Evolutionary conservation across 2,888 invertebrate species (phyloP).

Genomic region (Cephus rjabovi): DNA sequence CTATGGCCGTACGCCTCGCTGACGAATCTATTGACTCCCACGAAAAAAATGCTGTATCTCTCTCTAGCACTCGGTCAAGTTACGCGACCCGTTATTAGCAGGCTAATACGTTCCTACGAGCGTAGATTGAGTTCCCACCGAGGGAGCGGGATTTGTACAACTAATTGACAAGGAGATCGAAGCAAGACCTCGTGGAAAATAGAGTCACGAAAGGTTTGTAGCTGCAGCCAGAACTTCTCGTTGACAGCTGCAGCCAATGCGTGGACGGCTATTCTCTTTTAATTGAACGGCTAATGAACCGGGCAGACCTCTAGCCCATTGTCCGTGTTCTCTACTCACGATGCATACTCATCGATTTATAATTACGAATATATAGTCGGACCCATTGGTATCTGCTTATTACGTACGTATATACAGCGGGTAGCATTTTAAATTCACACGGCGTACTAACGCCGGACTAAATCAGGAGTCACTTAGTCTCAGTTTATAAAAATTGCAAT

Average conservation of each 20-base stretch:
- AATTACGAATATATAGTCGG: neutral
- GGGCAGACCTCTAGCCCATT: slow-evolving; percentile 15
- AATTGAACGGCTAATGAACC: slow-evolving; percentile 51
- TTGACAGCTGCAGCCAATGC: slow-evolving; percentile 3
- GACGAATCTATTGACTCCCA: neutral
- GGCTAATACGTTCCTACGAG: slow-evolving; percentile 32
- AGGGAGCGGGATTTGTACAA: slow-evolving; percentile 27
- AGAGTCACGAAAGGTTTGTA: slow-evolving; percentile 5
- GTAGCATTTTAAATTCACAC: neutral
- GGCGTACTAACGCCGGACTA: neutral
- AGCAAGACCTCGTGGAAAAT: slow-evolving; percentile 5
- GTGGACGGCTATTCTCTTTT: slow-evolving; percentile 36
- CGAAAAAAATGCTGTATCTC: neutral
- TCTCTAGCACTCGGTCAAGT: neutral
- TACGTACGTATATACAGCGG: neutral
- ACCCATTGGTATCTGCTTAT: neutral
- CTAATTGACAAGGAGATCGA: slow-evolving; percentile 20
- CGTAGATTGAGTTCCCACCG: slow-evolving; percentile 31
- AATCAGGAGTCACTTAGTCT: too few relatives aligned
- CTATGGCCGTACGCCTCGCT: neutral
- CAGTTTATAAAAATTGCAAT: neutral
- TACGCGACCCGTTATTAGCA: slow-evolving; percentile 30
- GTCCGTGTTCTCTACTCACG: slow-evolving; percentile 10
- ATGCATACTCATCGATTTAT: slow-evolving; percentile 7
- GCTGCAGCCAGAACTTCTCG: neutral